A percentile compares a stretch with the other conserved stretches of the same genome.
Evolutionary conservation across 1,140 invertebrate genomes (phyloP).

Genomic region (Agrypnia vestita): DNA sequence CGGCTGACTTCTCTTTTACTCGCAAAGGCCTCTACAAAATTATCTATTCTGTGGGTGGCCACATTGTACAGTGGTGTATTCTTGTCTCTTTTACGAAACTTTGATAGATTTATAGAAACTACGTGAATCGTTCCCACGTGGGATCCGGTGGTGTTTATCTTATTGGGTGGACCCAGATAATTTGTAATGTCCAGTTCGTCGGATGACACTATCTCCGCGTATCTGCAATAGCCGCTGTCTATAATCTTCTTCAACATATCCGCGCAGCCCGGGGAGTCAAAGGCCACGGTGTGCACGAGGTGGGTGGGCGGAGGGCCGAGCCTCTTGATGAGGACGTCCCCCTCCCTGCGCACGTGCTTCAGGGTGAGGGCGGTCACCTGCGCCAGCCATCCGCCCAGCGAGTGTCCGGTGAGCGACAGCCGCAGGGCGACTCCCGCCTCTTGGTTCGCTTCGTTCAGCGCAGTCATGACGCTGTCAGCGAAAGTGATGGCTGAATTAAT

Average conservation of each 20-base stretch:
- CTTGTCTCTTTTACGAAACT: no score
- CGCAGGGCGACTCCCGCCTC: neutral
- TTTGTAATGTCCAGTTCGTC: neutral
- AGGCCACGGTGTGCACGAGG: neutral
- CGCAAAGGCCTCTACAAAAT: no score
- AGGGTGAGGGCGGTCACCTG: neutral
- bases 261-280: neutral
- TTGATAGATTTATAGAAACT: neutral
- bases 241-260: neutral
- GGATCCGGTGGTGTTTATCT: neutral
- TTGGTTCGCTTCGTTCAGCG: neutral
- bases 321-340: neutral
- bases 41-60: no score
- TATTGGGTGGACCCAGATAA: neutral
- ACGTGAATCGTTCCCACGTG: neutral
- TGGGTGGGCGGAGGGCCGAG: no score
- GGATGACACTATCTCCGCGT: neutral
- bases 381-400: conserved; percentile 9
- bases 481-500: conserved; percentile 3
- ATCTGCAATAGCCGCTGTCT: neutral
- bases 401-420: conserved; percentile 18
- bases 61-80: no score
- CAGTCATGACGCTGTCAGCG: neutral
- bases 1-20: no score
- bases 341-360: neutral